Evolutionary conservation across 2,113 vertebrate genomes (phyloP), one percentile per base, ranked within the genome.

Genomic region (Crotalus helleri): DNA sequence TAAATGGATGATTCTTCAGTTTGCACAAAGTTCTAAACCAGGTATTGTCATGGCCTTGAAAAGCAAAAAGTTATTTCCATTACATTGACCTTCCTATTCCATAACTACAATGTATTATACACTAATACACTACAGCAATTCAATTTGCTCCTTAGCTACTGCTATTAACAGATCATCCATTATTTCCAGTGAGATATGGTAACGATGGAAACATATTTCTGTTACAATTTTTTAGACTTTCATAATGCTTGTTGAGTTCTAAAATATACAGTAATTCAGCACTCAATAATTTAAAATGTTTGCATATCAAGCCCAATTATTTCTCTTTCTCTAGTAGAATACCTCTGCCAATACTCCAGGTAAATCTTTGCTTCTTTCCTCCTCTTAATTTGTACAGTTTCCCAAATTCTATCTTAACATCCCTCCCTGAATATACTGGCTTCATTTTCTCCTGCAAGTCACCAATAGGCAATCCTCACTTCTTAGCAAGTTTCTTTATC

Each of bases 1-100:
- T 91, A 96, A 96, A 96, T 96, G 96, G 92, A 94, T 97, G 95
- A 58, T 46, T 96, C 93, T 53, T 94, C 0, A 17, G 91, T 95
- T 92, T 94, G 86, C 88, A 95, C 74, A 17, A 94, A 94, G 58
- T 90, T 95, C 91, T 88, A 91, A 92, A 94, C 29, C 95, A 92
- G 92, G 93, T 95, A 85, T 54, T 74, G 91, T 2, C 4, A 0
- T 0, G 3, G 94, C 59, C 46, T 49, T n/a, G 29, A 87, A 49
- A 1, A 5, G 92, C 19, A 44, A 39, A 23, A 81, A 4, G 59
- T 49, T 19, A 88, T 54, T 6, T 23, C 49, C 1, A 0, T 44
- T 26, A 89, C 53, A 49, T 46, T 54, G 55, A 81, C 39, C 88
- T 93, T 94, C 93, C 93, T 93, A 59, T 92, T 95, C 94, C 26